phyloP scores from a whole-genome alignment of 2,797 vertebrate species.

The Propithecus perrieri region DNA sequence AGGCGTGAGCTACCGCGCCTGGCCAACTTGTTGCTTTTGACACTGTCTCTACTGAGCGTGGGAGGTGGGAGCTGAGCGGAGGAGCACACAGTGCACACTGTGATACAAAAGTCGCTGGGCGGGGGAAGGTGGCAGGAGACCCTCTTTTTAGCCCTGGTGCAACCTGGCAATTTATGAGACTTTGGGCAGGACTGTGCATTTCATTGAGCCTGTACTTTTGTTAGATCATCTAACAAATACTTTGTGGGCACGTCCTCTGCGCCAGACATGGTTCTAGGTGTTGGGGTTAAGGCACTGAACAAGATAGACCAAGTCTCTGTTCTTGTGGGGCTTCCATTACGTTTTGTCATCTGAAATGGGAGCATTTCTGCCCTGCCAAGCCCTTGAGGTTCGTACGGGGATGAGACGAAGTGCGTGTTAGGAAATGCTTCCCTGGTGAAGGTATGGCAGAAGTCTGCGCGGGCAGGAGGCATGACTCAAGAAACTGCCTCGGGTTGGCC shows the following conservation, averaged over 20 bases:
- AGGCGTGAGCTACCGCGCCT: too few species aligned
- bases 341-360: not conserved
- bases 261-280: not conserved
- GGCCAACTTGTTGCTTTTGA: conserved; percentile 2
- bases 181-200: not conserved
- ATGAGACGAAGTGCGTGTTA: not conserved
- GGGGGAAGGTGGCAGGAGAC: not conserved
- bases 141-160: not conserved
- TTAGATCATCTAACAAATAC: not conserved
- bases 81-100: not conserved
- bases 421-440: conserved; percentile 1
- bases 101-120: not conserved
- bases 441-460: not conserved
- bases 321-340: not conserved
- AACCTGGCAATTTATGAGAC: not conserved
- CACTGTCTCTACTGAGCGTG: not conserved
- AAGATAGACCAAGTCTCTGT: not conserved
- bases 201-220: not conserved
- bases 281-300: not conserved
- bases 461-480: conserved; percentile 41
- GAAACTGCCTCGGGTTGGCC: not conserved
- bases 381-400: not conserved
- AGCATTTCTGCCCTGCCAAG: not conserved
- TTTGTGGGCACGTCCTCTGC: not conserved
- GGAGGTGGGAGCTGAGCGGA: not conserved